These are phyloP conservation scores for Muntiacus muntjak DNA, from an alignment of 2,113 vertebrate species.

Conservation along the genomic window DNA sequence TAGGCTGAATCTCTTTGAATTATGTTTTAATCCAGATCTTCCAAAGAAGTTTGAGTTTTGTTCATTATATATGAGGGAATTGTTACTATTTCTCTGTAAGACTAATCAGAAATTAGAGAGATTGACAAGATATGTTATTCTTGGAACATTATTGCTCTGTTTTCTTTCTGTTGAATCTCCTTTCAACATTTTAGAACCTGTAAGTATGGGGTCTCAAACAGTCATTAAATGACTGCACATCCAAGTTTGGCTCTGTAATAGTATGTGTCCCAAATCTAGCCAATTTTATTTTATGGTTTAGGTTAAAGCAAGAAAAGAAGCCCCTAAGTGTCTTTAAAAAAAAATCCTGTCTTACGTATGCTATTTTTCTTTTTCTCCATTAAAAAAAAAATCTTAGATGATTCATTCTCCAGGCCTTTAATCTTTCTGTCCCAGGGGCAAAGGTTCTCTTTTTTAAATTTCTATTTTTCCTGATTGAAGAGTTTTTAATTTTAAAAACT, in stretches of 20 bases:
- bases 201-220: not conserved
- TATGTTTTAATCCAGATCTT: conserved; percentile 28
- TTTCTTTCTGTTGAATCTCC: not conserved
- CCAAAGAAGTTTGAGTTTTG: not conserved
- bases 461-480: not conserved
- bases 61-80: not conserved
- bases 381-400: not conserved
- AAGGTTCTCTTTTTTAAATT: not conserved
- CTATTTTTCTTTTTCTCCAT: not conserved
- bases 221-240: not conserved
- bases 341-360: not conserved
- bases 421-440: not conserved
- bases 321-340: not conserved
- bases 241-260: not conserved
- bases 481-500: conserved; percentile 47
- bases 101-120: not conserved
- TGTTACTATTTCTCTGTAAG: not conserved
- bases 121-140: not conserved
- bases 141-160: not conserved
- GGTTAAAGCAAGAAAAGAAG: not conserved
- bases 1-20: not conserved
- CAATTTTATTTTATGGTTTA: not conserved
- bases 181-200: not conserved
- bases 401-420: not conserved
- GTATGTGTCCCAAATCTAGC: not conserved